Base-by-base conservation (phyloP, 37 sponge, comb jelly and placozoan species). In the Mnemiopsis leidyi region DNA sequence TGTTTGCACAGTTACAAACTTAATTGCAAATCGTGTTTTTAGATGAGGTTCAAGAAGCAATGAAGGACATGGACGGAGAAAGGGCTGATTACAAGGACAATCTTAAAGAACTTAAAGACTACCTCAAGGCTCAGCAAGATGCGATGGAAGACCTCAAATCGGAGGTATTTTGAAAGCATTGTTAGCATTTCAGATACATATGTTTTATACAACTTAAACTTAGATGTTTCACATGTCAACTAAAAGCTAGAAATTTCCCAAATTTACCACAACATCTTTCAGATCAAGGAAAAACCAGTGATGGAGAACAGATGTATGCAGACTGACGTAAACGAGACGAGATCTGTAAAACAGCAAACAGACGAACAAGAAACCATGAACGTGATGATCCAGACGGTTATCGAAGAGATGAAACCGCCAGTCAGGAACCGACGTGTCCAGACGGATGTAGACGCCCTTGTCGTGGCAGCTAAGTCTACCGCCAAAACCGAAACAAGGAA, bases 61-160 rank as follows among this genome's bases (percentile, higher is more conserved):
- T 79, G 82, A 29, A 79, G 20, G 82, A 79, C 9, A 79, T 79
- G 35, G 82, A 79, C 21, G 82, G 82, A 35, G 82, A 79, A 35
- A 79, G 82, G 29, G 82, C 26, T 31, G 37, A 79, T 36, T 79
- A 79, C 82, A 79, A 79, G 21, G 82, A 79, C 38, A 79, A 31
- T 29, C 82, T 79, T 1, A 7, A 79, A 23, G 36, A 79, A 23
- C 82, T 79, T 9, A 79, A 79, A 36, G 82, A 35, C 35, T 79
- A 33, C 82, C 82, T 79, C 5, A 36, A 79, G 82, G 37, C 35
- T 35, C 82, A 79, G 82, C 26, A 79, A 29, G 32, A 16, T 31
- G 82, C 26, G 7, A 31, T 79, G 35, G 82, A 79, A 7, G 82
- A 79, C 5, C 82, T 79, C 36, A 79, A 79, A 36, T 79, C 82